Evolutionary conservation across 2,888 invertebrate genomes (phyloP), one percentile per base, ranked within the genome.

Genomic region (Erannis defoliaria): DNA sequence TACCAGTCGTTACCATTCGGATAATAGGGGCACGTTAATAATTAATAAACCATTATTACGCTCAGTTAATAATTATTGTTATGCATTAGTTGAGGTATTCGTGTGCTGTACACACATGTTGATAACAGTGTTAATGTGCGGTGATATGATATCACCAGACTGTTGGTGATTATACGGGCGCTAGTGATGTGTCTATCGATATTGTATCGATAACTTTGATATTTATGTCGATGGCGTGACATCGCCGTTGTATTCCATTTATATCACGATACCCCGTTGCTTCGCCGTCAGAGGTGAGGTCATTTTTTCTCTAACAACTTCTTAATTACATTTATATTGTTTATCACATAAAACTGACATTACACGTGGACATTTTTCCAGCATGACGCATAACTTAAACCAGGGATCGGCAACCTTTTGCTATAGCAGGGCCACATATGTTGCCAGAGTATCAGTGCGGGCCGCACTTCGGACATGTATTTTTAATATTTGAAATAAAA

Each of bases 131-230:
- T 55, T 40, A 45, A 54, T 54, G 43, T 40, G 16, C 16, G 33
- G 38, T 45, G 67, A 70, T 70, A 70, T 40, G 54, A 40, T 66
- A 66, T 67, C 66, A 31, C 50, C 55, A 55, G 62, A 31, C 51
- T 42, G 38, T 6, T 49, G 8, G 51, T 49, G 49, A 55, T 50
- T 58, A 55, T 67, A 19, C 56, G 68, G 63, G 67, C 56, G 35
- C 45, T 65, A 58, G 58, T 45, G 63, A 43, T 66, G 60, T 35
- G 10, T 29, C 4, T 16, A 14, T 26, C 5, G 31, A 46, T 19
- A 10, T 10, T 46, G 3, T 31, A 9, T 29, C n/a, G 26, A 26
- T 48, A 19, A 8, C 14, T 21, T n/a, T 21, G 21, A 8, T 35
- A 31, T 49, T 0, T 53, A 16, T 42, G n/a, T 43, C 21, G 4